phyloP scores from a whole-genome alignment of 2,888 invertebrate genomes.

The Baccha elongata region DNA sequence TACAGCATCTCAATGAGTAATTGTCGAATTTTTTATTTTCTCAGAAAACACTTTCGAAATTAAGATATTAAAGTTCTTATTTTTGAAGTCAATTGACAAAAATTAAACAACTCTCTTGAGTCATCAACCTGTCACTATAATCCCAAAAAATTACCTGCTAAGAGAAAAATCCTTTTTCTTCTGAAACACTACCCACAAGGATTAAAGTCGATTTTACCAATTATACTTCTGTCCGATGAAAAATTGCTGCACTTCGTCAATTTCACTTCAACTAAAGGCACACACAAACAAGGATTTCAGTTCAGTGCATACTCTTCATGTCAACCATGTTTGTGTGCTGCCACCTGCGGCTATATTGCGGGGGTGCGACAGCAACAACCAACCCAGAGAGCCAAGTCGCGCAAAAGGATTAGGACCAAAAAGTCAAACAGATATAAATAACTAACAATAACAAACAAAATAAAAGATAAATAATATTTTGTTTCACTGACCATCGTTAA shows the following conservation, averaged over 20 bases:
- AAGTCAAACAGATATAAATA: slow-evolving; percentile 73
- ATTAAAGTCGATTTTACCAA: slow-evolving; percentile 59
- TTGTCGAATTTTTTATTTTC: no score
- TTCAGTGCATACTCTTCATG: slow-evolving; percentile 14
- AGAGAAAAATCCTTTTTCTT: slow-evolving; percentile 67
- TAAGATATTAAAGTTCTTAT: slow-evolving; percentile 30
- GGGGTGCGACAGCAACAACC: slow-evolving; percentile 55
- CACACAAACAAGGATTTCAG: slow-evolving; percentile 48
- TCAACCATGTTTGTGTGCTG: slow-evolving; percentile 19
- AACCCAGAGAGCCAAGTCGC: slow-evolving; percentile 33
- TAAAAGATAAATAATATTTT: slow-evolving; percentile 70
- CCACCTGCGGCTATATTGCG: slow-evolving; percentile 73
- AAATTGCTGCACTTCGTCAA: slow-evolving; percentile 68
- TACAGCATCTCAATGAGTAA: no score
- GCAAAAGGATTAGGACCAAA: slow-evolving; percentile 69
- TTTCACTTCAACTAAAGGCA: slow-evolving; percentile 47
- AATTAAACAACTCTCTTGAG: slow-evolving; percentile 47
- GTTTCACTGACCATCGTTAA: slow-evolving; percentile 64
- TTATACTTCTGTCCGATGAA: slow-evolving; percentile 53
- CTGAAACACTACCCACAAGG: slow-evolving; percentile 57
- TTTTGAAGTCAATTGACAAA: slow-evolving; percentile 15
- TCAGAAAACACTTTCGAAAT: slow-evolving; percentile 25
- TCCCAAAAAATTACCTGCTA: slow-evolving; percentile 72
- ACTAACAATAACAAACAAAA: slow-evolving; percentile 67
- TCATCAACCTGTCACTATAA: slow-evolving; percentile 67